A percentile compares a stretch with the other conserved stretches of the same genome.
These are phyloP conservation scores for Morone saxatilis DNA, from an alignment of 2,113 vertebrate species.

Conservation along the genomic window DNA sequence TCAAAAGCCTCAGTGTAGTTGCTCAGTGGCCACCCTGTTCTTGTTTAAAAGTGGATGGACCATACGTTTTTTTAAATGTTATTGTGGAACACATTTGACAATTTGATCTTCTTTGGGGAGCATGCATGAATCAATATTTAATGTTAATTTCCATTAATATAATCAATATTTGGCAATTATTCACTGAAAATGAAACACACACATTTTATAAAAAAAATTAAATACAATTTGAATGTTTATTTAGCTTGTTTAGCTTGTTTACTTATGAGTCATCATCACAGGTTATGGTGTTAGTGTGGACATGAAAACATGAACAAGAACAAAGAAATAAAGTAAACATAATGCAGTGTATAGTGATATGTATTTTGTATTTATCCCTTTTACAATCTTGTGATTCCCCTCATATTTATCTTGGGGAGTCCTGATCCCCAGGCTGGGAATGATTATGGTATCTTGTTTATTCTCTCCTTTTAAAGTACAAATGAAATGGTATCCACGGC, in stretches of 20 bases:
- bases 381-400: background rate
- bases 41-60: background rate
- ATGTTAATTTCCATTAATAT: background rate
- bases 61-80: background rate
- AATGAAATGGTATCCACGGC: background rate
- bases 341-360: background rate
- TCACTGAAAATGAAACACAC: background rate
- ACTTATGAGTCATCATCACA: background rate
- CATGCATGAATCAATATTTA: background rate
- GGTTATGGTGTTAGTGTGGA: background rate
- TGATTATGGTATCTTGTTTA: background rate
- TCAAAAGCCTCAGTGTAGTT: background rate
- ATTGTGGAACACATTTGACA: background rate
- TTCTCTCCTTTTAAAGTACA: background rate
- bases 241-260: no score
- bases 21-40: background rate
- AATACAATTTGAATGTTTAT: no score
- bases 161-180: background rate
- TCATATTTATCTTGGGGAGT: background rate
- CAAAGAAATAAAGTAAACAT: background rate
- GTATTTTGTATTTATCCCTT: background rate
- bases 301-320: background rate
- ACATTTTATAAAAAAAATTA: background rate
- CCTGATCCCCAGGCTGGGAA: background rate
- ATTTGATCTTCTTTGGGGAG: background rate